phyloP scores from a whole-genome alignment of 2,888 invertebrate species.

The Himalopsyche japonica region DNA sequence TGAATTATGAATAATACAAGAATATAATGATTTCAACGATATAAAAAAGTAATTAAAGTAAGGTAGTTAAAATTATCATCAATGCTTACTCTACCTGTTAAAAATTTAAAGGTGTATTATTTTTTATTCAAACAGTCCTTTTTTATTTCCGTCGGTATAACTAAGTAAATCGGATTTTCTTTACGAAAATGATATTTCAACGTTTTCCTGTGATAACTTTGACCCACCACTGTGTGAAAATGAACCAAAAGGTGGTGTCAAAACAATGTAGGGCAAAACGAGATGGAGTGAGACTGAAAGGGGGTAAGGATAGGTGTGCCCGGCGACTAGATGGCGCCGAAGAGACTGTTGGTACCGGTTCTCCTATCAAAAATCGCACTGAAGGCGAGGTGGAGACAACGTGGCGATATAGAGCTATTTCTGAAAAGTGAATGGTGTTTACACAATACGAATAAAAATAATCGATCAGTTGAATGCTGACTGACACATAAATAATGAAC shows the following conservation, averaged over 20 bases:
- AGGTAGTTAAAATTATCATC: too few species aligned
- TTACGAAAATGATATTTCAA: neutral
- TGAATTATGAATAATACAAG: too few species aligned
- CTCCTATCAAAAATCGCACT: neutral
- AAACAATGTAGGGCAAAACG: neutral
- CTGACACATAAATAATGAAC: too few species aligned
- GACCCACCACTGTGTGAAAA: neutral
- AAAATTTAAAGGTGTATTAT: too few species aligned
- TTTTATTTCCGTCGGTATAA: too few species aligned
- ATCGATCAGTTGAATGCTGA: too few species aligned
- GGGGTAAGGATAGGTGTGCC: constrained; percentile 21
- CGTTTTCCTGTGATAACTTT: neutral
- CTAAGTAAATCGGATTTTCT: too few species aligned
- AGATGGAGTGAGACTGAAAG: constrained; percentile 1
- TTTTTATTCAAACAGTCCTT: too few species aligned
- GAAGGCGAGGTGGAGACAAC: neutral
- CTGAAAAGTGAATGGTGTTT: neutral
- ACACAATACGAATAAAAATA: too few species aligned
- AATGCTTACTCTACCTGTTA: too few species aligned
- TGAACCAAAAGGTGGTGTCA: neutral
- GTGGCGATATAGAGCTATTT: neutral
- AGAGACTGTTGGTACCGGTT: constrained; percentile 5
- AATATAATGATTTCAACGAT: too few species aligned
- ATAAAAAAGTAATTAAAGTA: too few species aligned
- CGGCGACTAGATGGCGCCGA: constrained; percentile 24